phyloP scores from a whole-genome alignment of 2,888 invertebrate genomes.

The Anorthoa munda region DNA sequence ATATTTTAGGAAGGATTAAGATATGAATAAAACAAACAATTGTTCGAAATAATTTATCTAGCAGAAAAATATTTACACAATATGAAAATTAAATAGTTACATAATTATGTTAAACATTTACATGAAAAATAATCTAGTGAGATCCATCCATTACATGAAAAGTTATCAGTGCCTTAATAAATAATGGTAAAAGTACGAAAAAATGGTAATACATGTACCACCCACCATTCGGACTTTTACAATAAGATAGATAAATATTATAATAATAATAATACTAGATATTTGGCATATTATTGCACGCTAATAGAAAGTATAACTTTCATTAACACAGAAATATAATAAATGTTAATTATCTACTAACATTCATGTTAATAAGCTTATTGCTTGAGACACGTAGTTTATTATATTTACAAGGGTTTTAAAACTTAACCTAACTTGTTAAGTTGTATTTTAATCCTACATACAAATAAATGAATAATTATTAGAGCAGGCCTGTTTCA shows the following conservation, averaged over 20 bases:
- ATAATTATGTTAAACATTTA: conserved; percentile 47
- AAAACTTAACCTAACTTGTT: conserved; percentile 48
- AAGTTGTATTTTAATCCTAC: conserved; percentile 50
- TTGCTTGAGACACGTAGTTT: conserved; percentile 87
- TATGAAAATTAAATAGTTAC: conserved; percentile 34
- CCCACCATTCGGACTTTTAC: not conserved
- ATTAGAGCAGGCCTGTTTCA: not conserved
- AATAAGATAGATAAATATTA: conserved; percentile 36
- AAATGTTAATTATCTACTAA: conserved; percentile 54
- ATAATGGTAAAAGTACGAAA: conserved; percentile 21
- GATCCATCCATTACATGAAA: conserved; percentile 63
- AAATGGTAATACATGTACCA: not conserved
- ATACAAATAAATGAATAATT: conserved; percentile 10
- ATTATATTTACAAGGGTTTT: conserved; percentile 69
- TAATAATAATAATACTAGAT: conserved; percentile 40
- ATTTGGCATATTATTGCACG: conserved; percentile 53
- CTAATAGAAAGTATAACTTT: conserved; percentile 52
- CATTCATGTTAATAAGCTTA: conserved; percentile 73
- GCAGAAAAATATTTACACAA: conserved; percentile 58
- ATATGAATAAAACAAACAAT: conserved; percentile 29
- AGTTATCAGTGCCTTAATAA: conserved; percentile 49
- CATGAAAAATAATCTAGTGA: conserved; percentile 42
- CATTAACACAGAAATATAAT: conserved; percentile 39
- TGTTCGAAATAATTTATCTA: conserved; percentile 56
- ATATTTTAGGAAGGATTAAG: not conserved